Evolutionary conservation across 2,888 invertebrate species (phyloP), one percentile per base, ranked within the genome.

Genomic region (Harpagoxenus sublaevis): DNA sequence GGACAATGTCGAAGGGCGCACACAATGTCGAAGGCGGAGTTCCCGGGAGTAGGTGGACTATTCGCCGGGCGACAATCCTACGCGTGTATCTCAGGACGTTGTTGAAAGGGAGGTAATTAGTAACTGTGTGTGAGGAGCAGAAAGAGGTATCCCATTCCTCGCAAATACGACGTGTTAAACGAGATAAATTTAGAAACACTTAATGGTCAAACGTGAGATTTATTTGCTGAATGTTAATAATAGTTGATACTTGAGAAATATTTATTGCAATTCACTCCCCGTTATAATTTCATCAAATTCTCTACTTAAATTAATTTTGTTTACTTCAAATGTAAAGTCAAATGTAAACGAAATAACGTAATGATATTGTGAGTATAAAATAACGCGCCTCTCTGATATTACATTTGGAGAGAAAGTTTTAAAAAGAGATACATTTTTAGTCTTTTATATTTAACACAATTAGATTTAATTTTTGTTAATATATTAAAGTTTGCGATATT

Each of bases 1-100:
- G 35, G 73, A 89, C 88, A 91, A 91, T 90, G 89, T 90, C 85
- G 83, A 86, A 83, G 86, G 86, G 86, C 87, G 84, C 88, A 63
- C 82, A 87, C 86, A 89, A 89, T 87, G 78, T 86, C 84, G 86
- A 84, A 89, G 85, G 79, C 55, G 85, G 86, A 82, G 83, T 81
- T 82, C 62, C 79, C 66, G 71, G 53, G 84, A 86, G 77, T 82
- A 77, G 84, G 62, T 81, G 85, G 84, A 86, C 87, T 90, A 90
- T 90, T 90, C 84, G 89, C 65, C 45, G 62, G 18, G 48, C 35
- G 70, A 66, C n/a, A 63, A 65, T 42, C 23, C 68, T 84, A 84
- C 71, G 84, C 71, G 62, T 79, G 83, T 77, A 78, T 78, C 45
- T 51, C n/a, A 51, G 62, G 5, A 42, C 3, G 51, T 75, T 71